Conservation (phyloP, 2,797 vertebrate genomes). For the Phrynocephalus forsythii region DNA sequence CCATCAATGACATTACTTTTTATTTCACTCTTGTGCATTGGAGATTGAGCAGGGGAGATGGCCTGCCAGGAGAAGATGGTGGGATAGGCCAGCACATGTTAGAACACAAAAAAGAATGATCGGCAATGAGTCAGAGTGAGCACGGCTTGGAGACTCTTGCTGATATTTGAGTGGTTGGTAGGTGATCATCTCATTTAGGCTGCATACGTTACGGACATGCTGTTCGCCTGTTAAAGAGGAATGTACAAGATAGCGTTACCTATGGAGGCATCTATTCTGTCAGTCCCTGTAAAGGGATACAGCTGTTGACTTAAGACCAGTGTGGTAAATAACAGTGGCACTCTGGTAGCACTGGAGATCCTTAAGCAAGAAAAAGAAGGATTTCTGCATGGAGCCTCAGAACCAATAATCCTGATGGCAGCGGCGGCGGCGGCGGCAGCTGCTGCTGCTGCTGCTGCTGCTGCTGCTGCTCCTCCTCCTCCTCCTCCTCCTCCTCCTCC, state of each 20-base stretch:
- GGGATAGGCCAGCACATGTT: not conserved
- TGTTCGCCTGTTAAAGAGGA: slow-evolving; percentile 16
- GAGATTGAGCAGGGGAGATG: too few species aligned
- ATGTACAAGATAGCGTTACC: not conserved
- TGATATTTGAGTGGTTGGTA: not conserved
- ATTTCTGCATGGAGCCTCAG: slow-evolving; percentile 17
- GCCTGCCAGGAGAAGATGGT: not conserved
- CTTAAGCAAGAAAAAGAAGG: not conserved
- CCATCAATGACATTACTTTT: not conserved
- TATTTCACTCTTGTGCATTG: not conserved
- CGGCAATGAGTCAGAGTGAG: too few species aligned
- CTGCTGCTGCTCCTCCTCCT: too few species aligned
- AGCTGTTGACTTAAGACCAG: not conserved
- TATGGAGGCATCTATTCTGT: not conserved
- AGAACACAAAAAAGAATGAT: too few species aligned
- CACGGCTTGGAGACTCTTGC: not conserved
- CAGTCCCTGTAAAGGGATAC: slow-evolving; percentile 16
- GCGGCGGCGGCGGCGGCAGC: too few species aligned
- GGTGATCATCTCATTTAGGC: not conserved
- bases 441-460: too few species aligned
- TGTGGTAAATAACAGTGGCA: slow-evolving; percentile 17
- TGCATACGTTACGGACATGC: not conserved
- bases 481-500: too few species aligned
- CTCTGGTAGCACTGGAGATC: slow-evolving; percentile 1
- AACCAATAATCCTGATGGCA: not conserved